Evolutionary conservation across 92 coral and sea anemone species (phyloP).

Genomic region (Porites cylindrica): DNA sequence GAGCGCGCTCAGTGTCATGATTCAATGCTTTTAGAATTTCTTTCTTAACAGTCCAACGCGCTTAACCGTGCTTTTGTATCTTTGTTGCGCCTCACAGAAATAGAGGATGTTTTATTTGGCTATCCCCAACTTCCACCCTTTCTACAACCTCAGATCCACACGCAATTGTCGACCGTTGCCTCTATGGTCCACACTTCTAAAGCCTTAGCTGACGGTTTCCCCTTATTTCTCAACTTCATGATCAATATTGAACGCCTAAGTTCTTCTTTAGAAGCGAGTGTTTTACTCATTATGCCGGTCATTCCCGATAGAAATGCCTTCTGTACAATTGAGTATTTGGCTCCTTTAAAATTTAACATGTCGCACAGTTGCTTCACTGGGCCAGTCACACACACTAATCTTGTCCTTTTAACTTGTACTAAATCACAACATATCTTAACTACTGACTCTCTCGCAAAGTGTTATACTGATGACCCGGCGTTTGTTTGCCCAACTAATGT

Average conservation of each 20-base stretch:
- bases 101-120: slow-evolving; percentile 45
- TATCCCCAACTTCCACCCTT: slow-evolving; percentile 32
- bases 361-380: slow-evolving; percentile 61
- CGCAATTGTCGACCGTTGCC: slow-evolving; percentile 1
- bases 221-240: slow-evolving; percentile 43
- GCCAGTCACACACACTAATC: slow-evolving; percentile 43
- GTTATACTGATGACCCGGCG: slow-evolving; percentile 28
- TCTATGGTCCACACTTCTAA: slow-evolving; percentile 22
- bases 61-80: slow-evolving; percentile 46
- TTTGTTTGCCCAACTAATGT: slow-evolving; percentile 50
- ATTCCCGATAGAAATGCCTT: slow-evolving; percentile 31
- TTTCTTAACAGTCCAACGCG: slow-evolving; percentile 41
- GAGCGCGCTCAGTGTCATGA: slow-evolving; percentile 16
- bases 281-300: slow-evolving; percentile 43
- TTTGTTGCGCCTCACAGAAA: slow-evolving; percentile 31
- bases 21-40: slow-evolving; percentile 15
- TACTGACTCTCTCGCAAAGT: slow-evolving; percentile 38
- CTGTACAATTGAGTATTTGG: slow-evolving; percentile 54
- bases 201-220: slow-evolving; percentile 49
- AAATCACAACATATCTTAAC: slow-evolving; percentile 32
- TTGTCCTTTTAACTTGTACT: slow-evolving; percentile 51
- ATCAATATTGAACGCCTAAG: slow-evolving; percentile 55
- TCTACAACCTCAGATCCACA: slow-evolving; percentile 31
- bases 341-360: slow-evolving; percentile 58
- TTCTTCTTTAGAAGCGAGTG: slow-evolving; percentile 13